phyloP scores from a whole-genome alignment of 92 coral and sea anemone species.

The Desmophyllum pertusum region DNA sequence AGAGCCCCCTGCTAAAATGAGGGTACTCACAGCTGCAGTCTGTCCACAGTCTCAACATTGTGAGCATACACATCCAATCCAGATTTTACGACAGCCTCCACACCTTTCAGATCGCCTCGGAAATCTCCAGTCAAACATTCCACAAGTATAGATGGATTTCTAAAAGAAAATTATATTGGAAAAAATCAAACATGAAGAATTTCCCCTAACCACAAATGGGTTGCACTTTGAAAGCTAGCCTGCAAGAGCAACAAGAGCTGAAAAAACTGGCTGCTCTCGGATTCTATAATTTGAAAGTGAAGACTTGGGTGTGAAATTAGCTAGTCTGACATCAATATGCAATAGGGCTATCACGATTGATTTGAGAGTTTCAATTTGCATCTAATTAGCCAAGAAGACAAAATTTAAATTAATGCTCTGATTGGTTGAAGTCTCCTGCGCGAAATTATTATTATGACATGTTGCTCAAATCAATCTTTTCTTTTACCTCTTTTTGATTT shows the following conservation, averaged over 20 bases:
- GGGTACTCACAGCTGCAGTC: slow-evolving; percentile 90
- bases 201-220: not conserved
- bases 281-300: no score
- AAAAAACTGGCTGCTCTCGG: no score
- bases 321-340: no score
- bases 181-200: not conserved
- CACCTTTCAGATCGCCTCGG: slow-evolving; percentile 85
- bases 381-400: not conserved
- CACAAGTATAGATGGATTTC: slow-evolving; percentile 88
- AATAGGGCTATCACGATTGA: no score
- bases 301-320: no score
- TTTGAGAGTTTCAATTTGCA: not conserved
- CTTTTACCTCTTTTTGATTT: slow-evolving; percentile 82
- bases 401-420: no score
- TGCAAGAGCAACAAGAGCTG: no score
- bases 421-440: no score
- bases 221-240: no score
- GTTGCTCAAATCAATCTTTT: not conserved
- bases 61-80: slow-evolving; percentile 98
- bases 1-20: no score
- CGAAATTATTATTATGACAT: no score
- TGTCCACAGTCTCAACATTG: slow-evolving; percentile 93
- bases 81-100: slow-evolving; percentile 75
- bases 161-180: not conserved
- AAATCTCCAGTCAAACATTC: slow-evolving; percentile 99